A percentile compares a stretch with the other conserved stretches of the same genome.
These are phyloP conservation scores for Pollenia griseotomentosa DNA, from an alignment of 2,888 invertebrate genomes.

Conservation along the genomic window DNA sequence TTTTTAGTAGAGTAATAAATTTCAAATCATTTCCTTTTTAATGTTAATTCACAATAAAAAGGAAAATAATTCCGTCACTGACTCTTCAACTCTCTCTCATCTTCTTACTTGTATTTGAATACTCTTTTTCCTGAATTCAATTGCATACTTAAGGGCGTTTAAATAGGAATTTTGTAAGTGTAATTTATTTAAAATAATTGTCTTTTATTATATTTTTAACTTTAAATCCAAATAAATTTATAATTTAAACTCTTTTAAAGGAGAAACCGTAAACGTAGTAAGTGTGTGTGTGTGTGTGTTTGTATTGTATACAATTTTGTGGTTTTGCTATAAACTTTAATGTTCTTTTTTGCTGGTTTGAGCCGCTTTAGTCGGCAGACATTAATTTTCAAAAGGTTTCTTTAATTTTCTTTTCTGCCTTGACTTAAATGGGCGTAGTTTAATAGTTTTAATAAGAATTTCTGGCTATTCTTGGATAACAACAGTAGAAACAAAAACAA, in stretches of 20 bases:
- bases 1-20: slow-evolving; percentile 52
- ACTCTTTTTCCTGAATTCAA: slow-evolving; percentile 12
- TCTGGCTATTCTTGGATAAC: slow-evolving; percentile 22
- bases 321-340: slow-evolving; percentile 47
- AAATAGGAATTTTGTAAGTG: slow-evolving; percentile 26
- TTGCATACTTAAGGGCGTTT: slow-evolving; percentile 58
- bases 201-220: slow-evolving; percentile 48
- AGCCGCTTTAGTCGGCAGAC: background rate
- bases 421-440: slow-evolving; percentile 40
- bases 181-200: slow-evolving; percentile 40
- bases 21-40: slow-evolving; percentile 54
- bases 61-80: background rate
- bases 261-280: background rate
- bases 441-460: slow-evolving; percentile 36
- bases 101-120: background rate
- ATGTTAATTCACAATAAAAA: slow-evolving; percentile 36
- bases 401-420: slow-evolving; percentile 9
- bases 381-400: slow-evolving; percentile 51
- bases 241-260: slow-evolving; percentile 24
- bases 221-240: slow-evolving; percentile 52
- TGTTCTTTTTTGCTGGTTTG: slow-evolving; percentile 7
- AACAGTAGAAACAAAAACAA: slow-evolving; percentile 19
- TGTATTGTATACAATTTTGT: slow-evolving; percentile 45
- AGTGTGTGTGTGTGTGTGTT: background rate
- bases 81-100: background rate